Conservation (phyloP, 2,888 invertebrate genomes). For the Epinotia ramella region DNA sequence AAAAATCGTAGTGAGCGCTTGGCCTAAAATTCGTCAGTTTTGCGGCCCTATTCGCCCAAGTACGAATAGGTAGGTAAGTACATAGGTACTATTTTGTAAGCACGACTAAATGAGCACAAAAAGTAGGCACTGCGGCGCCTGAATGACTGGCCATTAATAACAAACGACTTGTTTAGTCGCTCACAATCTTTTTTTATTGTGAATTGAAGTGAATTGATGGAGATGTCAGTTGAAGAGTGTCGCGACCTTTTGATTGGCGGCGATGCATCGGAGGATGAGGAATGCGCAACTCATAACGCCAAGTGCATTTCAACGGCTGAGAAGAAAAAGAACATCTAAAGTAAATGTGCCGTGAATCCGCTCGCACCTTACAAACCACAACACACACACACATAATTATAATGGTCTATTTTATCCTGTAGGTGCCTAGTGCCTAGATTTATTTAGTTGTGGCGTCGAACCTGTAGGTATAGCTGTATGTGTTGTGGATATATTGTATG, state of each 20-base stretch:
- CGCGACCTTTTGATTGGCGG: slow-evolving; percentile 71
- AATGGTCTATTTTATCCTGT: not conserved
- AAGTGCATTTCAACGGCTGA: slow-evolving; percentile 39
- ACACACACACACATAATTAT: not conserved
- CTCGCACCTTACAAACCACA: not conserved
- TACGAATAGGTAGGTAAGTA: not conserved
- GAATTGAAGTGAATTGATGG: slow-evolving; percentile 68
- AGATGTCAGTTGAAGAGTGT: slow-evolving; percentile 67
- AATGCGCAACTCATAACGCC: slow-evolving; percentile 51
- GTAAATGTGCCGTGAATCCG: not conserved
- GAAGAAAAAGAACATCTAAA: slow-evolving; percentile 15
- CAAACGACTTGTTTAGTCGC: slow-evolving; percentile 56
- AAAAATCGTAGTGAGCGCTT: too few species aligned
- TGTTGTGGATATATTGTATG: not conserved
- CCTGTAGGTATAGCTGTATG: not conserved
- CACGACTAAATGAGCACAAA: slow-evolving; percentile 44
- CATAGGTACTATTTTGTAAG: slow-evolving; percentile 30
- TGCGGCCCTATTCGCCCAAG: not conserved
- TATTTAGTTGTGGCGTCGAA: not conserved
- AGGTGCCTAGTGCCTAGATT: not conserved
- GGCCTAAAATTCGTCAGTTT: not conserved
- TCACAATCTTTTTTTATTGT: slow-evolving; percentile 62
- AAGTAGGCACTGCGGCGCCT: slow-evolving; percentile 47
- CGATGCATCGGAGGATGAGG: slow-evolving; percentile 60
- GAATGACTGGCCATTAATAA: slow-evolving; percentile 59